A percentile compares a stretch with the other conserved stretches of the same genome.
Conservation (phyloP, 2,888 invertebrate genomes). For the Chrysotoxum bicinctum region DNA sequence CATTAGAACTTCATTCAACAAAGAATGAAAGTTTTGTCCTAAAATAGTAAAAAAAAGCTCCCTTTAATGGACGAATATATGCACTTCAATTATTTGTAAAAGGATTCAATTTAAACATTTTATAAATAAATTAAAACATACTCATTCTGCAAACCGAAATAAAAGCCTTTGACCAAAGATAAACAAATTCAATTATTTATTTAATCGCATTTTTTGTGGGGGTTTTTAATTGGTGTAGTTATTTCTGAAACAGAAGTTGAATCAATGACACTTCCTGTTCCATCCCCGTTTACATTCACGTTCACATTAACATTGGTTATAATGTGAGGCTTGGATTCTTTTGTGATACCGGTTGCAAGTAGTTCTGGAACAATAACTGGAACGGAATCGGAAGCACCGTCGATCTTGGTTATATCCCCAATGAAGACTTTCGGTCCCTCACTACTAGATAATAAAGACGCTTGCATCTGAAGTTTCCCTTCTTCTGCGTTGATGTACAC, state of each 20-base stretch:
- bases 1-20: neutral
- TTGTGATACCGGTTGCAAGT: neutral
- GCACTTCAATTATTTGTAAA: neutral
- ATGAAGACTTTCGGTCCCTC: neutral
- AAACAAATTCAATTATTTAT: constrained; percentile 28
- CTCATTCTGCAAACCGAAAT: neutral
- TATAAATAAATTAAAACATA: neutral
- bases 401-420: neutral
- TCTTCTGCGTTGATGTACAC: neutral
- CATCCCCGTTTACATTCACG: constrained; percentile 41
- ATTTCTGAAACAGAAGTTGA: constrained; percentile 27
- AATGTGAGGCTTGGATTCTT: neutral
- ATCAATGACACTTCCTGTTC: constrained; percentile 27
- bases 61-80: neutral
- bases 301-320: constrained; percentile 30
- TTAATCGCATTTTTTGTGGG: constrained; percentile 18
- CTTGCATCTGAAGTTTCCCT: constrained; percentile 15
- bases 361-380: neutral
- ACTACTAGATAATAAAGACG: neutral
- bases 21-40: neutral
- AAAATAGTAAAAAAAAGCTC: neutral
- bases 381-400: neutral
- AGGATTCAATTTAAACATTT: neutral
- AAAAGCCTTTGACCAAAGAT: neutral
- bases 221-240: constrained; percentile 15